A percentile compares a stretch with the other conserved stretches of the same genome.
These are phyloP conservation scores for Chloroclysta siterata DNA, from an alignment of 2,888 invertebrate species.

Conservation along the genomic window DNA sequence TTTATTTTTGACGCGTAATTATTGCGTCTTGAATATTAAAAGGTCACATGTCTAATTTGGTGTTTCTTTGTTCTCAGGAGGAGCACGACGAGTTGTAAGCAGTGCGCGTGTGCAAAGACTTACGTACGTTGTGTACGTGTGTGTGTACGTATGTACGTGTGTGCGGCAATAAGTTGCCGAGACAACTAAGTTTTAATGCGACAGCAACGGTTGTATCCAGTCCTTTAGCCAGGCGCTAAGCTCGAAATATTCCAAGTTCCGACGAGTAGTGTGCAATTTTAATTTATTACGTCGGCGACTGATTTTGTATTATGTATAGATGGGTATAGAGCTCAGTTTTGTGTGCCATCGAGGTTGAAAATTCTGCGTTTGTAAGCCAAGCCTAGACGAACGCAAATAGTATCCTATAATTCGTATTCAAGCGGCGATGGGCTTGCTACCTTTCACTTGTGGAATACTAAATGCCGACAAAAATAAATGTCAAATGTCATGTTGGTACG, in stretches of 20 bases:
- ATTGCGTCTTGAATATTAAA: background rate
- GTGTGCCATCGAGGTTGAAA: constrained; percentile 34
- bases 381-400: constrained; percentile 2
- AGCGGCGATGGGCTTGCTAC: no score
- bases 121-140: constrained; percentile 43
- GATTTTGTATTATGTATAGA: constrained; percentile 49
- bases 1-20: background rate
- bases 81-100: constrained; percentile 80
- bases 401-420: background rate
- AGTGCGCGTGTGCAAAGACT: constrained; percentile 64
- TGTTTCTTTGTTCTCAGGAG: constrained; percentile 67
- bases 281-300: constrained; percentile 53
- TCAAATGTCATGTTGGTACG: background rate
- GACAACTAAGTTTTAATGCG: constrained; percentile 16
- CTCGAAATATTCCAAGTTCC: constrained; percentile 69
- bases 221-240: constrained; percentile 44
- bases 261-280: constrained; percentile 47
- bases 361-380: constrained; percentile 20
- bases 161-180: constrained; percentile 13
- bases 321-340: constrained; percentile 33
- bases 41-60: background rate
- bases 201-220: constrained; percentile 24
- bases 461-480: background rate
- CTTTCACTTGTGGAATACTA: background rate
- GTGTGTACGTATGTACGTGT: constrained; percentile 41